phyloP scores from a whole-genome alignment of 2,888 invertebrate species.

The Meliscaeva auricollis region DNA sequence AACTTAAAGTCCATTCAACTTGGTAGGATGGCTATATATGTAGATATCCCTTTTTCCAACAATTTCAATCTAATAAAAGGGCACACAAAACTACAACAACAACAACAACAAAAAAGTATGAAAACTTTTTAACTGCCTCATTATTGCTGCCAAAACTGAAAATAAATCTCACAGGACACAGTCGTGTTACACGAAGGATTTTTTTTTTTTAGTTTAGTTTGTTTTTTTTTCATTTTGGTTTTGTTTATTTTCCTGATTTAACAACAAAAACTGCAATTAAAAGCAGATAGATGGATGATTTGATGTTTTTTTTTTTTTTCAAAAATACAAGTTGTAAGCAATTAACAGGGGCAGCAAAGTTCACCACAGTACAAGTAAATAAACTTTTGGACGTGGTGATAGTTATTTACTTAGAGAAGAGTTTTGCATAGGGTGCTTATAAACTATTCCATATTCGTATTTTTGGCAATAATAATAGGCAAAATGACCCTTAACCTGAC shows the following conservation, averaged over 20 bases:
- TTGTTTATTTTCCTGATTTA: slow-evolving; percentile 50
- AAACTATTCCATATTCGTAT: too few relatives aligned
- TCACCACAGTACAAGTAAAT: not conserved
- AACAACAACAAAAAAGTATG: slow-evolving; percentile 5
- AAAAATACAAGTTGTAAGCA: slow-evolving; percentile 3
- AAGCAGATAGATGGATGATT: slow-evolving; percentile 37
- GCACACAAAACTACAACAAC: slow-evolving; percentile 10
- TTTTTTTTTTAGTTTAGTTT: not conserved
- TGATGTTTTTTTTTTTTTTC: not conserved
- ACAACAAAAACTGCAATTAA: slow-evolving; percentile 49
- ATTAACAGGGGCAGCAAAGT: not conserved
- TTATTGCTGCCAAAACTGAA: slow-evolving; percentile 63
- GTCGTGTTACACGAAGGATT: slow-evolving; percentile 12
- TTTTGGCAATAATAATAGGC: too few relatives aligned
- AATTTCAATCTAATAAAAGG: not conserved
- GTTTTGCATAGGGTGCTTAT: not conserved
- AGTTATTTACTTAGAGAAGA: not conserved
- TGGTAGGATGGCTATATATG: slow-evolving; percentile 1
- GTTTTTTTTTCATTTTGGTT: slow-evolving; percentile 2
- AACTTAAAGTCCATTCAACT: slow-evolving; percentile 71
- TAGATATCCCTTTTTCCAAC: slow-evolving; percentile 5
- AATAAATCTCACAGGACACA: slow-evolving; percentile 54
- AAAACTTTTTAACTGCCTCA: slow-evolving; percentile 70
- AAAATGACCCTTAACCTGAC: too few relatives aligned
- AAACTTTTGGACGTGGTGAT: not conserved